phyloP scores from a whole-genome alignment of 2,888 invertebrate genomes.

The Ischnura elegans region DNA sequence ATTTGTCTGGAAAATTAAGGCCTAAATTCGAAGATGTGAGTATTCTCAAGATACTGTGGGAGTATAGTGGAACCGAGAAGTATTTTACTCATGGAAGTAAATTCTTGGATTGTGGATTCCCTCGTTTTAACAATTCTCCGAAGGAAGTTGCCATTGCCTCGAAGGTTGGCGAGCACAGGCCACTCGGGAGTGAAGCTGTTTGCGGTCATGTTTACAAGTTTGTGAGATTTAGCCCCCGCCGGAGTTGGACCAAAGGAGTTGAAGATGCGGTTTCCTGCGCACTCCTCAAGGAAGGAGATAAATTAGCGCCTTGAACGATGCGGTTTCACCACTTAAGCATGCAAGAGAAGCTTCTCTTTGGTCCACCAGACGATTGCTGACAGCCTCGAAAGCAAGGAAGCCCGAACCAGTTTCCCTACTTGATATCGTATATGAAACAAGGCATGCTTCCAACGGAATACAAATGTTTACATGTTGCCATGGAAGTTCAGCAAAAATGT shows the following conservation, averaged over 20 bases:
- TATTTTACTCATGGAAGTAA: background rate
- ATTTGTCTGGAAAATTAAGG: no score
- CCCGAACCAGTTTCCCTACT: background rate
- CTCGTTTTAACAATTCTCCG: background rate
- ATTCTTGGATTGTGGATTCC: background rate
- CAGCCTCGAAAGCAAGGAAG: background rate
- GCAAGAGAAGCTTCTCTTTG: background rate
- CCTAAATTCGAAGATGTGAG: no score
- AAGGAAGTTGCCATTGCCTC: background rate
- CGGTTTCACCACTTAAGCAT: background rate
- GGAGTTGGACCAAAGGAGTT: conserved; percentile 43
- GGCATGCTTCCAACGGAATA: no score
- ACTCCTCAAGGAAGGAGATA: conserved; percentile 44
- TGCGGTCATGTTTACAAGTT: conserved; percentile 4
- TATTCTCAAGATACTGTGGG: background rate
- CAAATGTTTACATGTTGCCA: no score
- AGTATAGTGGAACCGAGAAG: background rate
- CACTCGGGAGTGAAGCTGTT: background rate
- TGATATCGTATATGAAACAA: no score
- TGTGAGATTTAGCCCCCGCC: conserved; percentile 7
- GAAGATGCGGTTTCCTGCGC: conserved; percentile 21
- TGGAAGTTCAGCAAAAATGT: no score
- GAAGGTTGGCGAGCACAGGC: background rate
- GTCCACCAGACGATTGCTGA: background rate
- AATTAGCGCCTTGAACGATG: background rate